Base-by-base conservation (phyloP, 2,113 vertebrate genomes). In the Epinephelus cyanopodus region DNA sequence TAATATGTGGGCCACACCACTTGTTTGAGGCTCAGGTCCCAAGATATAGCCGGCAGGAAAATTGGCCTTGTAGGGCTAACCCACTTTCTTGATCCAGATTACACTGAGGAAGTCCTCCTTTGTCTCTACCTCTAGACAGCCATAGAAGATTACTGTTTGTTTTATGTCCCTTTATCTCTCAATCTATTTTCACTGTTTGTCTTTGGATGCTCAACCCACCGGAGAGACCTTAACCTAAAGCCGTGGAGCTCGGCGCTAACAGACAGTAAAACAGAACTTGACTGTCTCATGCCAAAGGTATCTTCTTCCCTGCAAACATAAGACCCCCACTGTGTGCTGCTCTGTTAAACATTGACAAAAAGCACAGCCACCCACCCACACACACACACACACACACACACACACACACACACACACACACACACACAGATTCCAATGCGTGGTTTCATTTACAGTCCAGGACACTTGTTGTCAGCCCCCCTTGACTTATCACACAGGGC, bases 61-160 rank as follows among this genome's bases (percentile, higher is more conserved):
- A 85, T 77, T 21, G 77, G 67, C 77, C 65, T 71, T 80, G 57
- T 63, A 60, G 39, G 27, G 23, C 68, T 86, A 91, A 91, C 94
- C 94, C 85, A 93, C 77, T 93, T 93, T 89, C 15, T 52, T 82
- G 73, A 89, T 89, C 87, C 80, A 90, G 79, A 84, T 90, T 48
- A 77, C 56, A 75, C 77, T 21, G 33, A 79, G 25, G 50, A 83
- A 74, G 82, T 72, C 79, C 39, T 74, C 19, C 60, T 86, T 67
- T 83, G 82, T 89, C 47, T 85, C 83, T 54, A 45, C 53, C 48
- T 81, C 57, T 52, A 25, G 29, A 80, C 54, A 74, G 39, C 23
- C 63, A 27, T 23, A 37, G 67, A 73, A 15, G 23, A 82, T 83
- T 66, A 62, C 21, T 64, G 29, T 83, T 86, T 81, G 71, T 85